Evolutionary conservation across 2,888 invertebrate species (phyloP).

Genomic region (Nebria brevicollis): DNA sequence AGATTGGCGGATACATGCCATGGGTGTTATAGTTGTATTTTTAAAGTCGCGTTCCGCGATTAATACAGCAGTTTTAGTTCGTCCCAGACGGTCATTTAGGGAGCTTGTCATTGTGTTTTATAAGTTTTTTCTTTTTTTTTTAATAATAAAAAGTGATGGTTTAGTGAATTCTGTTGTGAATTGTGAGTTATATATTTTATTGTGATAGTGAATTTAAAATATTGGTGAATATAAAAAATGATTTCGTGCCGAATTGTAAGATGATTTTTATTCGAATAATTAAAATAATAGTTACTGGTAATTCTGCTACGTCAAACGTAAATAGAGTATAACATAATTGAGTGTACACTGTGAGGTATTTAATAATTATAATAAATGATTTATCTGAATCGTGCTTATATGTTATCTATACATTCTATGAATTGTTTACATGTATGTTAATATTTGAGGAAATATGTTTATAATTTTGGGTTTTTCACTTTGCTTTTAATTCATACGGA

Average conservation of each 20-base stretch:
- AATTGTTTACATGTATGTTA: neutral
- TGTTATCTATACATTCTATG: neutral
- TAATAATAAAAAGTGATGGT: neutral
- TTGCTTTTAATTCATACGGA: neutral
- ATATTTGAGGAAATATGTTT: neutral
- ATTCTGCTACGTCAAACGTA: neutral
- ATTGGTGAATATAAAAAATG: neutral
- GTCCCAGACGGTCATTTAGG: neutral
- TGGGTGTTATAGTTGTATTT: neutral
- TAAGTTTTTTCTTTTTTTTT: neutral
- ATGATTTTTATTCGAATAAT: too few relatives aligned
- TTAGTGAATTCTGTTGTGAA: neutral
- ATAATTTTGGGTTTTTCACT: neutral
- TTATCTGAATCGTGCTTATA: neutral
- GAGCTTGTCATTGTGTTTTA: neutral
- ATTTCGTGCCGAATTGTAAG: neutral
- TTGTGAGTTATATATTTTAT: neutral
- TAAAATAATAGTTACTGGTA: too few relatives aligned
- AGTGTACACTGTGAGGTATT: neutral
- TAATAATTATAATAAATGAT: neutral
- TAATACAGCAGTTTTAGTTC: neutral
- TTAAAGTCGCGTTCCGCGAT: neutral
- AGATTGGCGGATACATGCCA: neutral
- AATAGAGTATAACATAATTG: neutral
- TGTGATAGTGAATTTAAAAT: too few relatives aligned